Evolutionary conservation across 2,888 invertebrate genomes (phyloP).

Genomic region (Deilephila elpenor): DNA sequence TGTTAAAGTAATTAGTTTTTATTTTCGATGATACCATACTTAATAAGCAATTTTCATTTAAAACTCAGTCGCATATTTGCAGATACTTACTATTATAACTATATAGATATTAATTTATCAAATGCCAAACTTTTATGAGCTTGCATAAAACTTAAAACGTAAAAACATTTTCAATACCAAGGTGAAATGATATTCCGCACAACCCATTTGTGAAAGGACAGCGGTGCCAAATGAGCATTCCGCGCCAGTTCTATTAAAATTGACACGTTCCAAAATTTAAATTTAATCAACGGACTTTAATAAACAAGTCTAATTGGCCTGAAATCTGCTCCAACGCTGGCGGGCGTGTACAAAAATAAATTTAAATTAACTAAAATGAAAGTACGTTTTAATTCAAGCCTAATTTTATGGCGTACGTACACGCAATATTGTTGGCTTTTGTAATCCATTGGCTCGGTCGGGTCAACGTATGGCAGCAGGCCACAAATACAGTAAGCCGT

Average conservation of each 20-base stretch:
- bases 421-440: constrained; percentile 52
- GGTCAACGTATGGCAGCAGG: constrained; percentile 68
- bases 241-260: constrained; percentile 23
- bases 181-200: not conserved
- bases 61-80: too few relatives aligned
- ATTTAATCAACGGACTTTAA: constrained; percentile 25
- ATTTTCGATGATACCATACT: too few relatives aligned
- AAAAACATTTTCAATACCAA: not conserved
- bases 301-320: constrained; percentile 25
- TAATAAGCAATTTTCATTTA: too few relatives aligned
- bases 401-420: constrained; percentile 29
- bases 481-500: constrained; percentile 69
- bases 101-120: too few relatives aligned
- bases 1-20: too few relatives aligned
- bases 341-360: constrained; percentile 22
- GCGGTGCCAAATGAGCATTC: constrained; percentile 17
- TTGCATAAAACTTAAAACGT: not conserved
- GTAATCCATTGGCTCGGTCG: constrained; percentile 62
- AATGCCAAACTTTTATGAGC: too few relatives aligned
- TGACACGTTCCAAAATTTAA: constrained; percentile 25
- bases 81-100: too few relatives aligned
- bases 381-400: constrained; percentile 23
- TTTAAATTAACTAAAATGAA: constrained; percentile 25
- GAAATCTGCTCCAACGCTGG: constrained; percentile 22
- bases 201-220: constrained; percentile 12